Base-by-base conservation (phyloP, 2,888 invertebrate genomes). In the Diaperis boleti region DNA sequence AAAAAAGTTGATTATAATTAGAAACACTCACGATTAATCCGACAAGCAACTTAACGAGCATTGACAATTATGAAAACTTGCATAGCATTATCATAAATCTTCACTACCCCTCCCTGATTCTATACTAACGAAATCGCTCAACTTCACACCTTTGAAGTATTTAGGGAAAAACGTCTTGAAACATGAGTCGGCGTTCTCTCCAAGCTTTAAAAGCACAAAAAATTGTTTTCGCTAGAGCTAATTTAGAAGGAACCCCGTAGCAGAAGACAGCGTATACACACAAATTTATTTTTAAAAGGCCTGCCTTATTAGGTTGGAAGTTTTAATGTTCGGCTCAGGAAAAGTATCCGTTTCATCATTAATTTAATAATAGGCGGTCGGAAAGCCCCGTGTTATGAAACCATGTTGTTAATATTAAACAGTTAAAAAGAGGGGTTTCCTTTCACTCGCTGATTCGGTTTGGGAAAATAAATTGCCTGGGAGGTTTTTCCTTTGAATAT, bases 281-380 rank as follows among this genome's bases (percentile, higher is more conserved):
- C 22, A 7, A 33, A 33, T 33, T n/a, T 33, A 33, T 33, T 33
- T 33, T 33, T 33, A 33, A 14, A 14, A 41, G 17, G 8, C 10
- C 20, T 1, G 20, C 8, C 2, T 18, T 42, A 18, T 18, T 18
- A 10, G n/a, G 41, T 33, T 10, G 17, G 20, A n/a, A 10, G n/a
- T 20, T 47, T 47, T 31, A 26, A 47, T n/a, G 31, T n/a, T n/a
- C 1, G 7, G 26, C 26, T 14, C 44, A 6, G 1, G 3, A 26
- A 29, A 29, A 47, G 31, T 31, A 31, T 31, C 47, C 26, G 15
- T 47, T 47, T 15, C 47, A 22, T 47, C 47, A 47, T 47, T 47
- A 47, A 47, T 29, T 47, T 47, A 15, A 47, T 47, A 29, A 31
- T 10, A 17, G 17, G 31, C 47, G 47, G 26, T 26, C 41, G 1